Evolutionary conservation across 2,888 invertebrate species (phyloP).

Genomic region (Thera britannica): DNA sequence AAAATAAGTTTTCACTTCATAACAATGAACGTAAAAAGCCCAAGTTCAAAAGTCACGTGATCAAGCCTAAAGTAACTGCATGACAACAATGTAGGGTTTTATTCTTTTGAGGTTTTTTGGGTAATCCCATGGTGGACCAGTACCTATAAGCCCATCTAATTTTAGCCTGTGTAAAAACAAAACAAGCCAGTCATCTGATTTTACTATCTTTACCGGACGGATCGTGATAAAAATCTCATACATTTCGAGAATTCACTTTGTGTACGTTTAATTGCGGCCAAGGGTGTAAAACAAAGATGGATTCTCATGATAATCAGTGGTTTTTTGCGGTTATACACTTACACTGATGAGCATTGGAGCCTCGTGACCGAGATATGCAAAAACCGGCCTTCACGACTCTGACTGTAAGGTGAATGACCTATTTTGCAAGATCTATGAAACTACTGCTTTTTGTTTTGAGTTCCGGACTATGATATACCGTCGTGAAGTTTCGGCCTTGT

Average conservation of each 20-base stretch:
- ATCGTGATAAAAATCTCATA: conserved; percentile 27
- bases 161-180: too few species aligned
- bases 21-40: too few species aligned
- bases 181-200: not conserved
- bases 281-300: conserved; percentile 54
- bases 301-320: conserved; percentile 52
- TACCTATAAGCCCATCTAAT: too few species aligned
- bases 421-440: conserved; percentile 48
- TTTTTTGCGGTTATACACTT: conserved; percentile 51
- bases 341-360: conserved; percentile 45
- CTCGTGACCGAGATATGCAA: conserved; percentile 54
- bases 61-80: too few species aligned
- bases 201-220: conserved; percentile 6
- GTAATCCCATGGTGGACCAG: not conserved
- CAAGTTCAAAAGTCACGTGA: too few species aligned
- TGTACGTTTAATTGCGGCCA: conserved; percentile 55
- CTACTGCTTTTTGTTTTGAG: conserved; percentile 33
- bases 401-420: conserved; percentile 62
- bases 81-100: too few species aligned
- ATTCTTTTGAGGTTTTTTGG: too few species aligned
- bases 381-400: conserved; percentile 58
- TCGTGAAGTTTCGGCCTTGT: conserved; percentile 28
- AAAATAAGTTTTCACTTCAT: too few species aligned
- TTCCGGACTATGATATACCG: conserved; percentile 36
- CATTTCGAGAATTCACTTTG: conserved; percentile 22